Evolutionary conservation across 1,140 invertebrate genomes (phyloP).

Genomic region (Sminthurinus signatus): DNA sequence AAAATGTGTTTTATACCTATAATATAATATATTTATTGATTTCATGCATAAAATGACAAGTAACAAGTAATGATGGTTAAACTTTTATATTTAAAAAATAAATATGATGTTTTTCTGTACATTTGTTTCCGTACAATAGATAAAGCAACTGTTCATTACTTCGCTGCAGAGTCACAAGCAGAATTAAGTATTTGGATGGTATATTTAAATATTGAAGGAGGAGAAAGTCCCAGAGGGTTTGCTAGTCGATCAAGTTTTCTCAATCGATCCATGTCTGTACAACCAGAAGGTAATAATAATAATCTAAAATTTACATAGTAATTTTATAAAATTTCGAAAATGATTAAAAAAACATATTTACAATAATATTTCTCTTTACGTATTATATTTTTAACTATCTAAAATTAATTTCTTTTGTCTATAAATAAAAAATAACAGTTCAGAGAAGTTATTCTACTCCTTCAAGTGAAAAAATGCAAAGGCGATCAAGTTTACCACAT

Average conservation of each 20-base stretch:
- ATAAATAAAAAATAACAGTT: too few relatives aligned
- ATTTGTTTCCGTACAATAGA: constrained; percentile 2
- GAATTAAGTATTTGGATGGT: constrained; percentile 35
- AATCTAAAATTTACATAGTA: too few relatives aligned
- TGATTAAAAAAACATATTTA: too few relatives aligned
- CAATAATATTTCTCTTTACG: too few relatives aligned
- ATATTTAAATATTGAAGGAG: constrained; percentile 8
- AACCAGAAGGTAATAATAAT: constrained; percentile 7
- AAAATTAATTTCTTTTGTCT: too few relatives aligned
- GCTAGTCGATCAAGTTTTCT: neutral
- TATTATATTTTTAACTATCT: too few relatives aligned
- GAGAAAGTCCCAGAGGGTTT: neutral
- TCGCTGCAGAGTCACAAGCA: constrained; percentile 35
- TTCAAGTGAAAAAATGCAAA: constrained; percentile 7
- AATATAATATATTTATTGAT: constrained; percentile 5
- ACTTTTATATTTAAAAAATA: neutral
- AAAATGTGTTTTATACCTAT: too few relatives aligned
- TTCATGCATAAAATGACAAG: too few relatives aligned
- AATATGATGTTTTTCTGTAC: constrained; percentile 6
- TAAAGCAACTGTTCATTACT: constrained; percentile 30
- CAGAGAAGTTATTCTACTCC: constrained; percentile 3
- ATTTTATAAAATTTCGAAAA: too few relatives aligned
- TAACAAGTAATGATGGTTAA: too few relatives aligned
- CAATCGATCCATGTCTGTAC: constrained; percentile 22
- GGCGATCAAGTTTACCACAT: constrained; percentile 1